Percentiles rank a stretch among this genome's conserved stretches.
phyloP scores from a whole-genome alignment of 2,888 invertebrate genomes.

The Epinotia bilunana region DNA sequence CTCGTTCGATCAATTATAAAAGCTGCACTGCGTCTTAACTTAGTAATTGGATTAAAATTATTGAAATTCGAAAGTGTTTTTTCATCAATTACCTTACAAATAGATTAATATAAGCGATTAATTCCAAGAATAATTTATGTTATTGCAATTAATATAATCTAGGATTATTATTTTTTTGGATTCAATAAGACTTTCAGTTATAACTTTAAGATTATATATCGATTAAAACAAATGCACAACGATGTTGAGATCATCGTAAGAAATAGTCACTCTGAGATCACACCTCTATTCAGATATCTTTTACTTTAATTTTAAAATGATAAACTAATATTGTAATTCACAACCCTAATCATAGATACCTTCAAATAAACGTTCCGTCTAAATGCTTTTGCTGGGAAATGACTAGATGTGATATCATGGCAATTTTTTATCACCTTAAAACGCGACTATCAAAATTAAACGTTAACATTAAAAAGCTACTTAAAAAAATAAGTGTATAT shows the following conservation, averaged over 20 bases:
- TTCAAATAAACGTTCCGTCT: constrained; percentile 62
- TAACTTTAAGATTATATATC: constrained; percentile 59
- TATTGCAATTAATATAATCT: constrained; percentile 61
- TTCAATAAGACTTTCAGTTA: constrained; percentile 53
- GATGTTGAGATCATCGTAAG: constrained; percentile 78
- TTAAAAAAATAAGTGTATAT: constrained; percentile 44
- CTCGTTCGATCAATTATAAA: constrained; percentile 63
- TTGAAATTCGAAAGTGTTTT: constrained; percentile 67
- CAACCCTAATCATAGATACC: constrained; percentile 77
- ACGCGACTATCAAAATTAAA: constrained; percentile 50
- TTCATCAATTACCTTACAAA: constrained; percentile 64
- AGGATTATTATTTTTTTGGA: constrained; percentile 46
- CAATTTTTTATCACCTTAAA: constrained; percentile 59
- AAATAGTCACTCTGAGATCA: constrained; percentile 75
- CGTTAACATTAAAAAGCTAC: constrained; percentile 48
- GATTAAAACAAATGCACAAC: constrained; percentile 76
- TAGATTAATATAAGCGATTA: constrained; percentile 70
- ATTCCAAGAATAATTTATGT: constrained; percentile 64
- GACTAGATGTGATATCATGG: constrained; percentile 78
- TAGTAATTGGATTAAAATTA: constrained; percentile 72
- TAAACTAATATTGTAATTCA: constrained; percentile 79
- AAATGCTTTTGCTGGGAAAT: constrained; percentile 72
- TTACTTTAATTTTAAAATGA: constrained; percentile 64
- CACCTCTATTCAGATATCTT: constrained; percentile 62
- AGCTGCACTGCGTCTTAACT: constrained; percentile 67